Evolutionary conservation across 2,888 invertebrate genomes (phyloP).

Genomic region (Tetranychus piercei): DNA sequence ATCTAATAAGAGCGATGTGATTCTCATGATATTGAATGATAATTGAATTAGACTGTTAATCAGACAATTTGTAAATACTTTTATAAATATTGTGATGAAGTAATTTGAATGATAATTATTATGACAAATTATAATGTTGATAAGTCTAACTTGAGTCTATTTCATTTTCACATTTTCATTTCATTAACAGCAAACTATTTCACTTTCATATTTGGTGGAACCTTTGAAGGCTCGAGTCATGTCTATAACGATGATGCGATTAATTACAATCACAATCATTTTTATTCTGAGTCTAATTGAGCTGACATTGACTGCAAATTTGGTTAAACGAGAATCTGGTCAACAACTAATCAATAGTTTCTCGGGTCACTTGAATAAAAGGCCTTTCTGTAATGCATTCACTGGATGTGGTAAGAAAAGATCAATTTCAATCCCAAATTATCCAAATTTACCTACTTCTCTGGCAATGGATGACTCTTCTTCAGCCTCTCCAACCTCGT

Average conservation of each 20-base stretch:
- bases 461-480: neutral
- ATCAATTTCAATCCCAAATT: conserved; percentile 7
- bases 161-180: too few species aligned
- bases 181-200: too few species aligned
- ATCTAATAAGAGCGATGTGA: too few species aligned
- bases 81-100: too few species aligned
- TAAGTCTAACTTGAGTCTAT: too few species aligned
- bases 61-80: too few species aligned
- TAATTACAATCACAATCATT: neutral
- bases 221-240: neutral
- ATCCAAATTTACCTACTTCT: neutral
- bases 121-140: too few species aligned
- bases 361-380: conserved; percentile 13
- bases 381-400: conserved; percentile 24
- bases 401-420: conserved; percentile 23
- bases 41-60: too few species aligned
- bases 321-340: neutral
- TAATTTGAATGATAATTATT: too few species aligned
- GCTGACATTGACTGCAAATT: neutral
- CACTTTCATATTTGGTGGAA: too few species aligned
- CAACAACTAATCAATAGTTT: neutral
- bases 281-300: neutral
- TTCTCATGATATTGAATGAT: too few species aligned
- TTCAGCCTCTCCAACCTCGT: too few species aligned
- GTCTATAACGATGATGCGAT: neutral